Base-by-base conservation (phyloP, 2,113 vertebrate genomes). In the Lipophrys pholis region DNA sequence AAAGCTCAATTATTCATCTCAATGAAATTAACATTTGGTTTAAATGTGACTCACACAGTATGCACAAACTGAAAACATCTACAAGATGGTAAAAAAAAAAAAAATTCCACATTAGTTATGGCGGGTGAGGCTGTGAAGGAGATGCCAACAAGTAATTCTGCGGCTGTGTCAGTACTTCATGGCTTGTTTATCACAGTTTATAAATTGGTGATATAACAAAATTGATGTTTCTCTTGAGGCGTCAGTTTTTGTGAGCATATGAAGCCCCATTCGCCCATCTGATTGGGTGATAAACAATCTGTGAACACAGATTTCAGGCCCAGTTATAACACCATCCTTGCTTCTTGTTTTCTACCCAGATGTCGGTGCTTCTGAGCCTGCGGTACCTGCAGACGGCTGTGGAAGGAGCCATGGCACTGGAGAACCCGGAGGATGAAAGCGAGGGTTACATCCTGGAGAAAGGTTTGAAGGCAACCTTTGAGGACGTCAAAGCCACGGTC, bases 371-470 rank as follows among this genome's bases (percentile, higher is more conserved):
- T 6, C 41, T 95, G 53, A 94, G 95, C 76, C 86, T 96, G 68
- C 89, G 95, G 5, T 95, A 94, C 84, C 90, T 96, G 70, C 94
- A 96, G 70, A 96, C 94, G 0, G 91, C 96, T 0, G 93, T 96
- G 92, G 93, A 95, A 62, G 94, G 80, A 11, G 92, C 94, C 5
- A 86, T 89, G 75, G 91, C 89, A 30, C 78, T 92, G 61, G 94
- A 95, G 57, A 69, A 95, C 67, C 83, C 85, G 6, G 92, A 93
- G 67, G 88, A 66, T 0, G 95, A 95, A 53, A 91, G 94, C 3
- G 94, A 94, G 69, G 95, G 95, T 43, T 97, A 94, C 69, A 84
- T 96, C 51, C 81, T 97, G 80, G 92, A 95, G 53, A 90, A 94
- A 60, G 91, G 92, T 16, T 74, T 96, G 64, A 94, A 92, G 80